phyloP scores from a whole-genome alignment of 2,113 vertebrate genomes.

The Xenopus borealis region DNA sequence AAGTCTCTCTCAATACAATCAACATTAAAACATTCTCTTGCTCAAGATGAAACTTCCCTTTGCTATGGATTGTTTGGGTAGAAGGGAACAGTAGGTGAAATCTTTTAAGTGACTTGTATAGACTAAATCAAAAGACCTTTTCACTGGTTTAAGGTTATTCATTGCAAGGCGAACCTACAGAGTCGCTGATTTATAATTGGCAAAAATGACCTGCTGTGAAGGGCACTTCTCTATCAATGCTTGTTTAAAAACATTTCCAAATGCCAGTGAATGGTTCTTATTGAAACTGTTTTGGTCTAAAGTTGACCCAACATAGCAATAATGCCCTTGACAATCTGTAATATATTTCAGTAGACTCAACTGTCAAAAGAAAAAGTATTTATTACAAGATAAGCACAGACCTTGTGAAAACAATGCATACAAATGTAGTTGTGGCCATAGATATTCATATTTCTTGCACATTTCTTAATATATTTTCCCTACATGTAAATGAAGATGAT shows the following conservation, averaged over 20 bases:
- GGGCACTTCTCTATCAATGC: constrained; percentile 60
- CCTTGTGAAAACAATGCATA: too few relatives aligned
- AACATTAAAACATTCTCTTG: background rate
- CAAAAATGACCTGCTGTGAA: constrained; percentile 56
- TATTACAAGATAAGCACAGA: too few relatives aligned
- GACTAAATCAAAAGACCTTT: background rate
- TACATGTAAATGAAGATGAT: too few relatives aligned
- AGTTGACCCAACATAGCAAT: constrained; percentile 38
- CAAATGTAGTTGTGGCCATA: too few relatives aligned
- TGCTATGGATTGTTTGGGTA: background rate
- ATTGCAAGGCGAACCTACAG: constrained; percentile 51
- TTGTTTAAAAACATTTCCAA: constrained; percentile 66
- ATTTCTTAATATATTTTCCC: too few relatives aligned
- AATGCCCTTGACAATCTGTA: background rate
- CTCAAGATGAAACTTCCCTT: background rate
- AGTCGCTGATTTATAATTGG: constrained; percentile 54
- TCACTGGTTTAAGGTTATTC: constrained; percentile 43
- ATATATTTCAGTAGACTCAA: too few relatives aligned
- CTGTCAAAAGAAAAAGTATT: too few relatives aligned
- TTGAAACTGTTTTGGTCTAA: constrained; percentile 48
- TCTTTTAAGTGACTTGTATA: background rate
- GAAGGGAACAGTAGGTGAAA: background rate
- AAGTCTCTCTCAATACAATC: too few relatives aligned
- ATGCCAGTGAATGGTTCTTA: constrained; percentile 50
- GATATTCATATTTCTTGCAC: too few relatives aligned